Evolutionary conservation across 2,113 vertebrate genomes (phyloP).

Genomic region (Pituophis catenifer): DNA sequence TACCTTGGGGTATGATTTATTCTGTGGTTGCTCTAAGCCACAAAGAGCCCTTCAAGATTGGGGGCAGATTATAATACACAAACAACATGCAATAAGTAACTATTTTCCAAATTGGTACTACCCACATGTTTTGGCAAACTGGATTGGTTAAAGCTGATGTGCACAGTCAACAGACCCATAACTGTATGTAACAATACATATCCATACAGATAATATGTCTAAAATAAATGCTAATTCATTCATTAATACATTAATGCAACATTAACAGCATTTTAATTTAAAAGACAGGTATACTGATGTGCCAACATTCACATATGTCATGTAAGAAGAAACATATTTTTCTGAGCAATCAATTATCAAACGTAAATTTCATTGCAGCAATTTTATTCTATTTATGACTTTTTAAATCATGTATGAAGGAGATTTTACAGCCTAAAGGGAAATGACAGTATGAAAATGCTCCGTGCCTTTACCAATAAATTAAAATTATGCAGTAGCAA

Average conservation of each 20-base stretch:
- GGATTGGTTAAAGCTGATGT: background rate
- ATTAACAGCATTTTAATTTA: background rate
- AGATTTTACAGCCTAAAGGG: constrained; percentile 12
- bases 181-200: background rate
- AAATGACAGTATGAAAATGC: constrained; percentile 18
- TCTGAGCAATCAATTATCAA: background rate
- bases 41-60: background rate
- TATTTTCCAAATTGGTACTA: background rate
- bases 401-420: constrained; percentile 12
- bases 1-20: background rate
- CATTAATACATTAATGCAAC: background rate
- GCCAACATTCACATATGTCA: background rate
- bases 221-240: background rate
- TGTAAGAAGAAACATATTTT: background rate
- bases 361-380: accelerated
- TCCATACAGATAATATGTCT: background rate
- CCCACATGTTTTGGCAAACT: background rate
- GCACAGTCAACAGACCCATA: background rate
- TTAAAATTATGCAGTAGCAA: constrained; percentile 29
- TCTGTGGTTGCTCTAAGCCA: background rate
- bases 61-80: background rate
- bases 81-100: background rate
- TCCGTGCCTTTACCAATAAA: constrained; percentile 38
- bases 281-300: background rate
- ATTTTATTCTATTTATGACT: constrained; percentile 32